Evolutionary conservation across 1,140 invertebrate species (phyloP).

Genomic region (Drosophila willistoni): DNA sequence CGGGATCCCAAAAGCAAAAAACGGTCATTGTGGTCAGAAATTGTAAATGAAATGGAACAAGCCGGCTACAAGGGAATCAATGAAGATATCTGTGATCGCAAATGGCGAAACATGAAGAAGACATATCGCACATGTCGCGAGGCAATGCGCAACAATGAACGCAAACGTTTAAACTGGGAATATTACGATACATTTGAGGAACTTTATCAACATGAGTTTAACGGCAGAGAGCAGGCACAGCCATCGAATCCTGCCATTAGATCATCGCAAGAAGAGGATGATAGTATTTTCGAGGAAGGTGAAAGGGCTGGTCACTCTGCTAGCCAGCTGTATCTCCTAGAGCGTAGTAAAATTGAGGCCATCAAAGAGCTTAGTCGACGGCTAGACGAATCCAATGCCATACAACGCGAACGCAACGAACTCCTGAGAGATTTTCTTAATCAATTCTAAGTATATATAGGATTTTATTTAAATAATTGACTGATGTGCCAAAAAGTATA

Average conservation of each 20-base stretch:
- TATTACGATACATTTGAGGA: slow-evolving; percentile 47
- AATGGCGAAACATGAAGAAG: slow-evolving; percentile 57
- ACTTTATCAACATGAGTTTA: slow-evolving; percentile 36
- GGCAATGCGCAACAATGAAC: slow-evolving; percentile 34
- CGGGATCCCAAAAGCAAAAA: slow-evolving; percentile 42
- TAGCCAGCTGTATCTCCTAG: slow-evolving; percentile 34
- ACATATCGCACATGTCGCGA: slow-evolving; percentile 49
- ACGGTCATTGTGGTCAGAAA: slow-evolving; percentile 42
- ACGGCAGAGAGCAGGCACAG: not conserved
- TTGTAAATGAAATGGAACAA: slow-evolving; percentile 46
- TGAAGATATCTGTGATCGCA: slow-evolving; percentile 57
- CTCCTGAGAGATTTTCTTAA: slow-evolving; percentile 37
- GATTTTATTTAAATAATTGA: too few species aligned
- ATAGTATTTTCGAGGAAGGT: too few species aligned
- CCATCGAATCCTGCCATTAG: not conserved
- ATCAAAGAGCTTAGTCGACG: slow-evolving; percentile 45
- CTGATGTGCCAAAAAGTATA: too few species aligned
- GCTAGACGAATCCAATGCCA: slow-evolving; percentile 47
- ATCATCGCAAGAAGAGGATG: too few species aligned
- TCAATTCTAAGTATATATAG: slow-evolving; percentile 29
- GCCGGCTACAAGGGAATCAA: slow-evolving; percentile 45
- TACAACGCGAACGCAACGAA: slow-evolving; percentile 49
- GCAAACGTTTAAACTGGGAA: slow-evolving; percentile 43
- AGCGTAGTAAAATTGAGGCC: slow-evolving; percentile 43
- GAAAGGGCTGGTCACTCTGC: not conserved